Conservation (phyloP, 1,140 invertebrate genomes). For the Palaemon carinicauda region DNA sequence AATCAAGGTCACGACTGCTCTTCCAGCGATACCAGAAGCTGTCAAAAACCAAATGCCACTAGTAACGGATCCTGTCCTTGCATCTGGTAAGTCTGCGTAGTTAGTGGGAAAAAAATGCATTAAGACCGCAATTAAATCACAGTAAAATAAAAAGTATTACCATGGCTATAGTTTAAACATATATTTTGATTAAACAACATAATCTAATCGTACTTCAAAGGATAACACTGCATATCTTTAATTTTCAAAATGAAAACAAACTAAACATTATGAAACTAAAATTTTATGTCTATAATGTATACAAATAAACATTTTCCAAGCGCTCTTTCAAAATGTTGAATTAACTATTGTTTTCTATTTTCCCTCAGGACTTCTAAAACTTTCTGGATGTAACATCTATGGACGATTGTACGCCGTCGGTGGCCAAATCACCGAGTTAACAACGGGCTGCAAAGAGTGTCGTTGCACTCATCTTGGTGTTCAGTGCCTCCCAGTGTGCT, state of each 20-base stretch:
- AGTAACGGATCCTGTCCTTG: conserved; percentile 46
- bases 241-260: no score
- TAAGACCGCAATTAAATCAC: not conserved
- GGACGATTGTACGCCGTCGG: conserved; percentile 88
- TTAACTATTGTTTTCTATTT: not conserved
- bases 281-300: no score
- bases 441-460: conserved; percentile 82
- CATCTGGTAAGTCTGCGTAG: conserved; percentile 24
- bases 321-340: no score
- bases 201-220: no score
- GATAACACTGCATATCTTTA: no score
- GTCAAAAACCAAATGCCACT: conserved; percentile 60
- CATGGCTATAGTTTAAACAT: no score
- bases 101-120: not conserved
- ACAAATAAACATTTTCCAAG: no score
- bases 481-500: conserved; percentile 78
- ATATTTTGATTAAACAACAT: not conserved
- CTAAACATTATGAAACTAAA: no score
- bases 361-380: conserved; percentile 68
- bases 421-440: conserved; percentile 83
- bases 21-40: conserved; percentile 58
- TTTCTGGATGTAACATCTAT: conserved; percentile 91
- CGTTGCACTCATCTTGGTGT: conserved; percentile 87
- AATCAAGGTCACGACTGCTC: not conserved
- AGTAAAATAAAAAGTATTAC: not conserved